Percentiles rank a stretch among this genome's conserved stretches.
Evolutionary conservation across 2,797 vertebrate genomes (phyloP).

Genomic region (Cirrhinus molitorella): DNA sequence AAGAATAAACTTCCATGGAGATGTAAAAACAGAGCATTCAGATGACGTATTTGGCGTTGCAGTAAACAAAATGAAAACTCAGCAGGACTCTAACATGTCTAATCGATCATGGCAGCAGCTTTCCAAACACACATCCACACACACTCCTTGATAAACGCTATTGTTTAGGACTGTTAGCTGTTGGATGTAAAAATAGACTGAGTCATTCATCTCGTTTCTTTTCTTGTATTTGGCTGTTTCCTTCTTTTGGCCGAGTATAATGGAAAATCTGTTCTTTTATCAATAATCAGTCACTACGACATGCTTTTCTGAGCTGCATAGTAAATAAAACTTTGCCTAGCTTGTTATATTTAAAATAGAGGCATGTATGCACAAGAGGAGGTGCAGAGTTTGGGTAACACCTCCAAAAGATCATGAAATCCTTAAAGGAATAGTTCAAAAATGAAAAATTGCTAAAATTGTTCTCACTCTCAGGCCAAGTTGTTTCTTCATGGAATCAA

Average conservation of each 20-base stretch:
- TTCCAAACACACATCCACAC: slow-evolving; percentile 38
- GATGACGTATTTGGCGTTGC: slow-evolving; percentile 42
- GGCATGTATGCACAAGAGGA: slow-evolving; percentile 32
- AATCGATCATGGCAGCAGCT: slow-evolving; percentile 49
- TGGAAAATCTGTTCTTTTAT: slow-evolving; percentile 41
- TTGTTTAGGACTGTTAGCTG: slow-evolving; percentile 48
- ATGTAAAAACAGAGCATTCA: slow-evolving; percentile 23
- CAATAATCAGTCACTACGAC: slow-evolving; percentile 27
- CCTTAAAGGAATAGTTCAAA: slow-evolving; percentile 1
- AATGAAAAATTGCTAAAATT: neutral
- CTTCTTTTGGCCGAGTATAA: slow-evolving; percentile 27
- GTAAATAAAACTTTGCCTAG: slow-evolving; percentile 41
- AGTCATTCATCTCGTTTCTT: slow-evolving; percentile 37
- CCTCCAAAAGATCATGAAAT: slow-evolving; percentile 26
- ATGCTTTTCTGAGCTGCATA: slow-evolving; percentile 34
- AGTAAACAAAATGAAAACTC: slow-evolving; percentile 47
- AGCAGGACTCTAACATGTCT: slow-evolving; percentile 54
- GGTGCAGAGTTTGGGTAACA: slow-evolving; percentile 22
- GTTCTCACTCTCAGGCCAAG: neutral
- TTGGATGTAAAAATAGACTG: slow-evolving; percentile 41
- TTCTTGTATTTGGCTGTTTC: slow-evolving; percentile 36
- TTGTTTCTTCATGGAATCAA: neutral
- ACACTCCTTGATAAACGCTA: slow-evolving; percentile 36
- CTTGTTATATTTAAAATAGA: slow-evolving; percentile 42
- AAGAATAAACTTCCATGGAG: slow-evolving; percentile 12